Evolutionary conservation across 2,113 vertebrate genomes (phyloP).

Genomic region (Melanocharis versteri): DNA sequence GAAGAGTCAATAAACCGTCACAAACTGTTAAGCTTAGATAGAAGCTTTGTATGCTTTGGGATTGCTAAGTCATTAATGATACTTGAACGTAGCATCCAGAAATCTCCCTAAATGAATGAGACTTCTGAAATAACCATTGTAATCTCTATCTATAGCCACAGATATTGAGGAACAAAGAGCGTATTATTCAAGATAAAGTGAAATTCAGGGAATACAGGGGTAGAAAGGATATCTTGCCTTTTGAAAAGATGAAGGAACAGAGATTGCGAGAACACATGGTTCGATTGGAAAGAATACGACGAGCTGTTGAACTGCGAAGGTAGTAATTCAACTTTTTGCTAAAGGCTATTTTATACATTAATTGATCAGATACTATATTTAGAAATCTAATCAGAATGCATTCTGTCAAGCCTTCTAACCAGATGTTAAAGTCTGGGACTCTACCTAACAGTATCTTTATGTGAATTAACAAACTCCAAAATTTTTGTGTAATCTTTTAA

Average conservation of each 20-base stretch:
- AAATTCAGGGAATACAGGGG: conserved; percentile 82
- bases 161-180: conserved; percentile 82
- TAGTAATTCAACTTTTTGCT: conserved; percentile 63
- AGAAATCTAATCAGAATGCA: not conserved
- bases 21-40: conserved; percentile 1
- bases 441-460: not conserved
- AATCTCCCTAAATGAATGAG: conserved; percentile 52
- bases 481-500: not conserved
- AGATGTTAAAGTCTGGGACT: conserved; percentile 2
- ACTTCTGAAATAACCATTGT: conserved; percentile 62
- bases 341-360: conserved; percentile 36
- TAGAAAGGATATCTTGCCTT: conserved; percentile 88
- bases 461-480: not conserved
- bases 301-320: conserved; percentile 90
- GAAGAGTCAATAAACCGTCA: not conserved
- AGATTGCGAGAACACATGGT: conserved; percentile 87
- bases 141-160: conserved; percentile 67
- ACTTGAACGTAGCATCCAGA: conserved; percentile 11
- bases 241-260: conserved; percentile 97
- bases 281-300: conserved; percentile 85
- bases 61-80: conserved; percentile 14
- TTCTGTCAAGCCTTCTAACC: conserved; percentile 1
- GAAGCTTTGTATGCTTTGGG: conserved; percentile 6
- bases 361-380: conserved; percentile 13
- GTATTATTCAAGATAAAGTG: conserved; percentile 77